These are phyloP conservation scores for Clytia hemisphaerica DNA, from an alignment of 30 jellyfish, hydroid and myxozoan species.

Conservation along the genomic window DNA sequence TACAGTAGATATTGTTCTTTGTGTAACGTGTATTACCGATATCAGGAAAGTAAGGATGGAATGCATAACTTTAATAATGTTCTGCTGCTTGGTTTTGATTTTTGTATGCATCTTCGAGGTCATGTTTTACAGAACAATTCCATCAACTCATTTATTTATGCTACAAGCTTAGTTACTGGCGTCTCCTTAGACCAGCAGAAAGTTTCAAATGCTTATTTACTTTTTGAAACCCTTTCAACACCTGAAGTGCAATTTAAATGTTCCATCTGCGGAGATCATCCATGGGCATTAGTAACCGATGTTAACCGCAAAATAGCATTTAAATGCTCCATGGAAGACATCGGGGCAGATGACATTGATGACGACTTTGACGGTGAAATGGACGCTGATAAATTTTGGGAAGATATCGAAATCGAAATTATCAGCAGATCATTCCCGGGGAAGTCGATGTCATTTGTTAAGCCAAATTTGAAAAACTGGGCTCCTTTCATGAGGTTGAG, in stretches of 20 bases:
- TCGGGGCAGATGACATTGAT: background rate
- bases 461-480: constrained; percentile 37
- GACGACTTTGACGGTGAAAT: constrained; percentile 1
- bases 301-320: constrained; percentile 49
- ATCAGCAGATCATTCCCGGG: constrained; percentile 20
- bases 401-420: constrained; percentile 2
- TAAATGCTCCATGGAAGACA: constrained; percentile 1
- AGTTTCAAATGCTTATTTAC: constrained; percentile 21
- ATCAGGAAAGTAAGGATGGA: too few relatives aligned
- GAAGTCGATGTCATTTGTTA: background rate
- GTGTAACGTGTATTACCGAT: too few relatives aligned
- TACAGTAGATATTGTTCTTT: too few relatives aligned
- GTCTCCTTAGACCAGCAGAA: too few relatives aligned
- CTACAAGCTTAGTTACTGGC: too few relatives aligned
- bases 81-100: too few relatives aligned
- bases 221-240: constrained; percentile 26
- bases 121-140: too few relatives aligned
- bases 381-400: constrained; percentile 38
- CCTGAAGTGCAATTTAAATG: constrained; percentile 21
- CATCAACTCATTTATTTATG: too few relatives aligned
- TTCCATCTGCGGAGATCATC: constrained; percentile 23
- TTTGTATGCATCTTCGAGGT: too few relatives aligned
- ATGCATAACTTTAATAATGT: too few relatives aligned
- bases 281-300: constrained; percentile 42
- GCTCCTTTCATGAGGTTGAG: constrained; percentile 40